Evolutionary conservation across 2,113 vertebrate species (phyloP).

Genomic region (Thymallus thymallus): DNA sequence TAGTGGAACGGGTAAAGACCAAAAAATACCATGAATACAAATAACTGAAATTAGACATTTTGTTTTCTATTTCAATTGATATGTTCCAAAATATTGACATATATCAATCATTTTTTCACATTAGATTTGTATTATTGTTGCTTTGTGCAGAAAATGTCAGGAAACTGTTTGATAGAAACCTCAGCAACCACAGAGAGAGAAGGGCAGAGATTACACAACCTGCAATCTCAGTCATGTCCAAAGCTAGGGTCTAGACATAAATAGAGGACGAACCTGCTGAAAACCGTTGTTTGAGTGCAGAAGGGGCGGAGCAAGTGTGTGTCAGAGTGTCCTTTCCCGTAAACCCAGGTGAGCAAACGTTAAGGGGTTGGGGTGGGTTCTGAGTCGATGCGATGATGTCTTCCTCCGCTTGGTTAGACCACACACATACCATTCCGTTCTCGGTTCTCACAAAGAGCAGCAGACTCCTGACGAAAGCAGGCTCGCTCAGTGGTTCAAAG

Average conservation of each 20-base stretch:
- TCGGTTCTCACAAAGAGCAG: conserved; percentile 34
- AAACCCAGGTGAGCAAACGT: conserved; percentile 14
- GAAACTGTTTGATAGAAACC: too few relatives aligned
- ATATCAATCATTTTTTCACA: too few relatives aligned
- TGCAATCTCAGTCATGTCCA: too few relatives aligned
- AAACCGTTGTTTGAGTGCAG: background rate
- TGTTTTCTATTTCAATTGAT: too few relatives aligned
- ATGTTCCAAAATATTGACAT: too few relatives aligned
- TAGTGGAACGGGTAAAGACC: too few relatives aligned
- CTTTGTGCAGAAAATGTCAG: too few relatives aligned
- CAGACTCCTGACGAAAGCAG: conserved; percentile 23
- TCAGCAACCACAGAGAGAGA: background rate
- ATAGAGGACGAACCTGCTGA: background rate
- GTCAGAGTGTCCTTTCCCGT: background rate
- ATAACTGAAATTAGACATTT: too few relatives aligned
- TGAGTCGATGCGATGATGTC: conserved; percentile 4
- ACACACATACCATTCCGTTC: conserved; percentile 3
- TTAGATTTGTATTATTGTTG: too few relatives aligned
- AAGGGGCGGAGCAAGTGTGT: conserved; percentile 15
- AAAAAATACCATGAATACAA: too few relatives aligned
- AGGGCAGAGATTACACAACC: too few relatives aligned
- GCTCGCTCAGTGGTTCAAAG: background rate
- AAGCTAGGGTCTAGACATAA: background rate
- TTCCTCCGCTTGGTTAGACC: background rate
- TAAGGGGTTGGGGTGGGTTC: conserved; percentile 23